These are phyloP conservation scores for Lepetodrilus schrolli DNA, from an alignment of 2,888 invertebrate species.

Conservation along the genomic window DNA sequence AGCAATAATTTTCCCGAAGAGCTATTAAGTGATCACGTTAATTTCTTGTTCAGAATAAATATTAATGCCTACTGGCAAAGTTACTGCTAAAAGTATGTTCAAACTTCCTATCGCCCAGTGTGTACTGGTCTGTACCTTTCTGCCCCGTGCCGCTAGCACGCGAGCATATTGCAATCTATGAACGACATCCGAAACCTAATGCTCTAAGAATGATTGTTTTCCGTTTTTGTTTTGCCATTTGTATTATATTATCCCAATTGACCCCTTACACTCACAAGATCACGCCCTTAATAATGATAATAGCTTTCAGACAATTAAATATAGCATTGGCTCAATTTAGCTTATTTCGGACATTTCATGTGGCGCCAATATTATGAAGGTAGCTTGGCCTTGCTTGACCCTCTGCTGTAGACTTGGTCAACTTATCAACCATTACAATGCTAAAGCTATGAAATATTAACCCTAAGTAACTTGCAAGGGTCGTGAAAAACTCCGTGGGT, in stretches of 20 bases:
- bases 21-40: too few species aligned
- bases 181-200: background rate
- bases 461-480: background rate
- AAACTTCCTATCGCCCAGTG: too few species aligned
- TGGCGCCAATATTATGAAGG: background rate
- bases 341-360: background rate
- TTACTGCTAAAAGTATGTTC: too few species aligned
- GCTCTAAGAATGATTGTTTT: background rate
- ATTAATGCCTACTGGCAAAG: too few species aligned
- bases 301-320: background rate
- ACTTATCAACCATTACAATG: too few species aligned
- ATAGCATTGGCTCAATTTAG: too few species aligned
- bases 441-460: conserved; percentile 13
- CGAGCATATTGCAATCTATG: too few species aligned
- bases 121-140: too few species aligned
- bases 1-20: too few species aligned
- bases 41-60: too few species aligned
- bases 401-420: too few species aligned
- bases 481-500: background rate
- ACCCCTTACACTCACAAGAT: background rate
- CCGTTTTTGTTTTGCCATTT: background rate
- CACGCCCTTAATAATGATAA: conserved; percentile 16
- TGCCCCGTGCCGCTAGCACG: too few species aligned
- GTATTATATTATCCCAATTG: conserved; percentile 16
- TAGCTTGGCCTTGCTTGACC: background rate